These are phyloP conservation scores for Asbolus verrucosus DNA, from an alignment of 1,140 invertebrate genomes.

Conservation along the genomic window DNA sequence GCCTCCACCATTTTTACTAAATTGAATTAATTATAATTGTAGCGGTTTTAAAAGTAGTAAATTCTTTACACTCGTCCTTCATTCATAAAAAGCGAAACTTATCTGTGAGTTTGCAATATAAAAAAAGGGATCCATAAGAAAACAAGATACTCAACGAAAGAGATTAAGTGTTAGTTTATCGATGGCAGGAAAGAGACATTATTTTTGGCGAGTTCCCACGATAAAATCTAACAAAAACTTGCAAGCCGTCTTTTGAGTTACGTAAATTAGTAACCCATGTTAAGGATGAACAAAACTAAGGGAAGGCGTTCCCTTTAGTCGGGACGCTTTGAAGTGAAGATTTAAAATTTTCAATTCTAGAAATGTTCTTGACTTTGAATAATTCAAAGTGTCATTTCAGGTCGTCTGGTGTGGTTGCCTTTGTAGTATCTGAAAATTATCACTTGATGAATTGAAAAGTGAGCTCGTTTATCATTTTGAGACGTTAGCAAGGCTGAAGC, in stretches of 20 bases:
- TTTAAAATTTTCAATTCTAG: slow-evolving; percentile 9
- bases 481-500: background rate
- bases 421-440: slow-evolving; percentile 20
- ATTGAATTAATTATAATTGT: too few species aligned
- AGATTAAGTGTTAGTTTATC: too few species aligned
- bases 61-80: too few species aligned
- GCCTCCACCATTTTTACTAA: too few species aligned
- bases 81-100: too few species aligned
- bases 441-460: slow-evolving; percentile 30
- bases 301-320: slow-evolving; percentile 4
- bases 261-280: slow-evolving; percentile 1
- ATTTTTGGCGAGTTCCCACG: background rate
- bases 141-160: too few species aligned
- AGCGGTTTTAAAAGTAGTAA: too few species aligned
- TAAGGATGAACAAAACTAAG: slow-evolving; percentile 1
- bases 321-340: slow-evolving; percentile 10
- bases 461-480: slow-evolving; percentile 27
- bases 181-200: background rate
- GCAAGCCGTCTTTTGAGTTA: slow-evolving; percentile 1
- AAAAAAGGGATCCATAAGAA: too few species aligned
- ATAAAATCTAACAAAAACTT: slow-evolving; percentile 1
- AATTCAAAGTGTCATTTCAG: slow-evolving; percentile 17
- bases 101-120: too few species aligned
- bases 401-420: slow-evolving; percentile 3
- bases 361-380: slow-evolving; percentile 12